Evolutionary conservation across 2,888 invertebrate genomes (phyloP).

Genomic region (Polydrusus cervinus): DNA sequence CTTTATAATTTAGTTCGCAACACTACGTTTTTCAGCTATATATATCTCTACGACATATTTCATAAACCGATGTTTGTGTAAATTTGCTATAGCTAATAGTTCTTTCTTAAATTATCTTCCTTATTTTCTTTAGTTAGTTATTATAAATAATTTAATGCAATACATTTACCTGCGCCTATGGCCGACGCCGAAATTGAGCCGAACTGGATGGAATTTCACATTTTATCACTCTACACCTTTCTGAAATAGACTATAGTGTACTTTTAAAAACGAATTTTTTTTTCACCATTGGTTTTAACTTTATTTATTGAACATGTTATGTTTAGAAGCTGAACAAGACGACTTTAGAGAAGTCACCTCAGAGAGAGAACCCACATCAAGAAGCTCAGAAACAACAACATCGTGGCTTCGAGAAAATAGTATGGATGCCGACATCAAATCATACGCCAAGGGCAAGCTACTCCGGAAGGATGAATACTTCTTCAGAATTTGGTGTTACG

Average conservation of each 20-base stretch:
- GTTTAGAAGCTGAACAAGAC: conserved; percentile 71
- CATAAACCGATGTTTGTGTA: too few relatives aligned
- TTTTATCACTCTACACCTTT: too few relatives aligned
- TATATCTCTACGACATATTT: too few relatives aligned
- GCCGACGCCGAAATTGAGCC: too few relatives aligned
- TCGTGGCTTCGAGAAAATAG: conserved; percentile 95
- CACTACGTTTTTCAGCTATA: too few relatives aligned
- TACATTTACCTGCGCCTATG: too few relatives aligned
- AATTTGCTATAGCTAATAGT: too few relatives aligned
- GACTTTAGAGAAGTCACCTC: conserved; percentile 80
- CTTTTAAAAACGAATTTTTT: background rate
- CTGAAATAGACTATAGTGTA: background rate
- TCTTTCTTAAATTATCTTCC: too few relatives aligned
- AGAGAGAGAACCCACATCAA: conserved; percentile 83
- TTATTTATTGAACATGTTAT: background rate
- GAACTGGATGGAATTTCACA: too few relatives aligned
- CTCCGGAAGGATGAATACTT: conserved; percentile 94
- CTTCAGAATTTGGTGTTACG: conserved; percentile 94
- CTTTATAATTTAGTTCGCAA: too few relatives aligned
- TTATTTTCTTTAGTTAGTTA: too few relatives aligned
- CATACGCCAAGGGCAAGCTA: conserved; percentile 90
- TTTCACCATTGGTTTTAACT: background rate
- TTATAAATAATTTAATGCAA: too few relatives aligned
- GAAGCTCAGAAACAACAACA: conserved; percentile 94
- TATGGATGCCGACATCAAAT: conserved; percentile 94